These are phyloP conservation scores for Remorina albescens DNA, from an alignment of 2,797 vertebrate species.

Conservation along the genomic window DNA sequence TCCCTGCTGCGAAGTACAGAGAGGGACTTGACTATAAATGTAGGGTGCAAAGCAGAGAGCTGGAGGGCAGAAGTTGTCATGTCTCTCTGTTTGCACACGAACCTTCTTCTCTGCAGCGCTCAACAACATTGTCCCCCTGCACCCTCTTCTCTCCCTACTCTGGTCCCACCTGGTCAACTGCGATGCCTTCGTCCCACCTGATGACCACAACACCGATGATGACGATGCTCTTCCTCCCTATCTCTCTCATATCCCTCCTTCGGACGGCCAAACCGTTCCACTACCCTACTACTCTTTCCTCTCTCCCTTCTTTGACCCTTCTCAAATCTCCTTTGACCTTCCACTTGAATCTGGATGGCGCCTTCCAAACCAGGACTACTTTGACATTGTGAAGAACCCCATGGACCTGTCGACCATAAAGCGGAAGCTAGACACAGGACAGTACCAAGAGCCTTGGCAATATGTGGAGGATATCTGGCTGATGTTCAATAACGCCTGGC, in stretches of 20 bases:
- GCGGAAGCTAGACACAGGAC: slow-evolving; percentile 96
- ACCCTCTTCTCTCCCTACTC: slow-evolving; percentile 85
- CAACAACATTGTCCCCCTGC: slow-evolving; percentile 87
- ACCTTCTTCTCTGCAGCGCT: slow-evolving; percentile 84
- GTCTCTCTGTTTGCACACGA: slow-evolving; percentile 85
- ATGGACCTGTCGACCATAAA: slow-evolving; percentile 99
- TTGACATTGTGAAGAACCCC: slow-evolving; percentile 99
- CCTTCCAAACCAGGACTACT: slow-evolving; percentile 90
- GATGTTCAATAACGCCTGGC: slow-evolving; percentile 99
- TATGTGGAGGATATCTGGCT: slow-evolving; percentile 98
- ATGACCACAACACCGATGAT: slow-evolving; percentile 30
- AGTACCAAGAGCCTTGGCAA: slow-evolving; percentile 99
- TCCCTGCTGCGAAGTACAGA: slow-evolving; percentile 20
- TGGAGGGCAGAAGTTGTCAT: slow-evolving; percentile 85
- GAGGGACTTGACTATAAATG: slow-evolving; percentile 20
- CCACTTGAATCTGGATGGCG: slow-evolving; percentile 17
- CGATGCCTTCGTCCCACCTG: slow-evolving; percentile 34
- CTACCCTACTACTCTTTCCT: slow-evolving; percentile 10
- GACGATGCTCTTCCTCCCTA: slow-evolving; percentile 37
- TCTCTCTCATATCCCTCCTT: slow-evolving; percentile 34
- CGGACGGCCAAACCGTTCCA: slow-evolving; percentile 23
- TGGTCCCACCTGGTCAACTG: slow-evolving; percentile 66
- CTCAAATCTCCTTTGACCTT: slow-evolving; percentile 23
- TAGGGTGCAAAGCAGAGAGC: slow-evolving; percentile 81
- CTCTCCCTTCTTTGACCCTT: slow-evolving; percentile 17